Conservation (phyloP, 2,797 vertebrate genomes). For the Eulemur coronatus region DNA sequence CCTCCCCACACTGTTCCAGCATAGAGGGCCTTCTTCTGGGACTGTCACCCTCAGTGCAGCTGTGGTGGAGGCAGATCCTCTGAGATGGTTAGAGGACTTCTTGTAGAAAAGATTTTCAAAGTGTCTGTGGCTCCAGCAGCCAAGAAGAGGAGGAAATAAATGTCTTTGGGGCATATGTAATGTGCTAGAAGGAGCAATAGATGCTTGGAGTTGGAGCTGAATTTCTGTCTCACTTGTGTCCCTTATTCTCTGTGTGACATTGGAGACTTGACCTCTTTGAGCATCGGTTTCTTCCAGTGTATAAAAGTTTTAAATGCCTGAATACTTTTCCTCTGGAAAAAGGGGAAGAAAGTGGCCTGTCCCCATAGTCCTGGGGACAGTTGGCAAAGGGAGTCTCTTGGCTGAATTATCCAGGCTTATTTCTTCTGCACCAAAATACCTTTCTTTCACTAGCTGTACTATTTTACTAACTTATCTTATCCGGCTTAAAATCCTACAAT, state of each 20-base stretch:
- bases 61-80: background rate
- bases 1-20: background rate
- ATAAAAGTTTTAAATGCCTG: background rate
- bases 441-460: background rate
- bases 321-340: background rate
- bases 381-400: background rate
- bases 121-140: background rate
- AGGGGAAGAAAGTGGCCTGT: background rate
- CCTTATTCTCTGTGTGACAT: background rate
- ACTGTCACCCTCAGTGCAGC: background rate
- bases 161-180: background rate
- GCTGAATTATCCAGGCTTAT: background rate
- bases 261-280: background rate
- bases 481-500: background rate
- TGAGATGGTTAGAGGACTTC: background rate
- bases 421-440: background rate
- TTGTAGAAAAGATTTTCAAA: background rate
- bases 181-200: background rate
- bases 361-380: too few species aligned
- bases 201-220: background rate
- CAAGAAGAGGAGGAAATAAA: background rate
- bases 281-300: background rate
- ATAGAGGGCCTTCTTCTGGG: background rate
- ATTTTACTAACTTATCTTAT: background rate
- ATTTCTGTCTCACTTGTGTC: background rate